phyloP scores from a whole-genome alignment of 1,140 invertebrate species.

The Homalodisca vitripennis region DNA sequence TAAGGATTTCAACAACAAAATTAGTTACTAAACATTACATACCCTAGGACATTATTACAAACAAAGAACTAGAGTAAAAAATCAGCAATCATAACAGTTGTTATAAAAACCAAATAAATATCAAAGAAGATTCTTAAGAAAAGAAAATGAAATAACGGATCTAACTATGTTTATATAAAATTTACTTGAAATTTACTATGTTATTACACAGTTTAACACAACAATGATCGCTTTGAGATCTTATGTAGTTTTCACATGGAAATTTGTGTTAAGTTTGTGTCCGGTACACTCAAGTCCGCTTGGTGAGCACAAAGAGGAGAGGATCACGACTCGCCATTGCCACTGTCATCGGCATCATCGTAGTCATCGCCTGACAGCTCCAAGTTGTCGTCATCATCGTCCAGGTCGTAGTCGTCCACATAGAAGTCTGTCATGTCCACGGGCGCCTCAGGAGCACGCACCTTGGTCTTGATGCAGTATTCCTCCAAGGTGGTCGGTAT shows the following conservation, averaged over 20 bases:
- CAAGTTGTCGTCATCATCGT: slow-evolving; percentile 61
- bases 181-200: background rate
- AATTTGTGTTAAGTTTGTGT: too few species aligned
- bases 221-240: slow-evolving; percentile 1
- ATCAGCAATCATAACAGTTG: background rate
- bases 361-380: slow-evolving; percentile 57
- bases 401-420: slow-evolving; percentile 86
- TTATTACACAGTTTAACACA: background rate
- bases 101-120: background rate
- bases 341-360: slow-evolving; percentile 76
- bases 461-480: slow-evolving; percentile 92
- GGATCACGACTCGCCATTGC: slow-evolving; percentile 63
- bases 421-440: slow-evolving; percentile 91
- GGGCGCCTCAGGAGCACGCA: slow-evolving; percentile 73
- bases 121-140: background rate
- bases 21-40: background rate
- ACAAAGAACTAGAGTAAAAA: background rate
- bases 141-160: background rate
- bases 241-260: background rate
- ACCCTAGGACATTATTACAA: background rate
- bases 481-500: slow-evolving; percentile 98
- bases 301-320: slow-evolving; percentile 1
- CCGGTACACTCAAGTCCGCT: background rate
- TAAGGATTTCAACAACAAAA: background rate
- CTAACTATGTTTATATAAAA: background rate